Percentiles rank a stretch among this genome's conserved stretches.
These are phyloP conservation scores for Bolinopsis microptera DNA, from an alignment of 37 sponge, comb jelly and placozoan species.

Conservation along the genomic window DNA sequence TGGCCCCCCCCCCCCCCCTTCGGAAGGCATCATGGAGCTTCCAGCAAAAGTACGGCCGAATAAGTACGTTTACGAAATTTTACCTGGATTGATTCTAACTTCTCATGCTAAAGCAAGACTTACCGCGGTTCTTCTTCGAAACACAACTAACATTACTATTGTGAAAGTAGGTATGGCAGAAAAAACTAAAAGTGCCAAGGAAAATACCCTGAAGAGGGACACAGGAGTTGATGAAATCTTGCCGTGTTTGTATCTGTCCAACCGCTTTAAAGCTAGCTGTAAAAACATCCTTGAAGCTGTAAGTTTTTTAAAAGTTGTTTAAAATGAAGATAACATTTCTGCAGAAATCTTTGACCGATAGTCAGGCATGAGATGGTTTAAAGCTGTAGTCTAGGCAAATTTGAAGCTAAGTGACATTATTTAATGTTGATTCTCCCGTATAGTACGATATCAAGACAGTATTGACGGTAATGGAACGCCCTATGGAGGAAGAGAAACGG, in stretches of 20 bases:
- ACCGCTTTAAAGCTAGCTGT: constrained; percentile 1
- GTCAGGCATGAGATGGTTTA: no score
- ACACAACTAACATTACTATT: background rate
- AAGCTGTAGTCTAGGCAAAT: no score
- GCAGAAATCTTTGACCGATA: no score
- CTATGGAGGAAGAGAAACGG: background rate
- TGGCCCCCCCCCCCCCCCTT: no score
- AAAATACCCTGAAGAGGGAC: background rate
- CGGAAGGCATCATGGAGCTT: no score
- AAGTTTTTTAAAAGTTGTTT: no score
- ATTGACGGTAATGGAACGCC: background rate
- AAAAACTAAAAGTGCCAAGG: background rate
- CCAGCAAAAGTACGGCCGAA: no score
- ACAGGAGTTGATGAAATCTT: constrained; percentile 33
- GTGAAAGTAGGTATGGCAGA: background rate
- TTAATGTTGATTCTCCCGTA: no score
- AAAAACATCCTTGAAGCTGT: background rate
- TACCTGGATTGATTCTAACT: background rate
- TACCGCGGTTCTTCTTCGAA: background rate
- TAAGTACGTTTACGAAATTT: background rate
- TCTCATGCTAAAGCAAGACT: background rate
- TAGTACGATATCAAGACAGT: background rate
- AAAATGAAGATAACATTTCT: no score
- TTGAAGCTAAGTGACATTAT: no score
- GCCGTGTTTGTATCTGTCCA: background rate